Base-by-base conservation (phyloP, 2,888 invertebrate genomes). In the Antitype chi region DNA sequence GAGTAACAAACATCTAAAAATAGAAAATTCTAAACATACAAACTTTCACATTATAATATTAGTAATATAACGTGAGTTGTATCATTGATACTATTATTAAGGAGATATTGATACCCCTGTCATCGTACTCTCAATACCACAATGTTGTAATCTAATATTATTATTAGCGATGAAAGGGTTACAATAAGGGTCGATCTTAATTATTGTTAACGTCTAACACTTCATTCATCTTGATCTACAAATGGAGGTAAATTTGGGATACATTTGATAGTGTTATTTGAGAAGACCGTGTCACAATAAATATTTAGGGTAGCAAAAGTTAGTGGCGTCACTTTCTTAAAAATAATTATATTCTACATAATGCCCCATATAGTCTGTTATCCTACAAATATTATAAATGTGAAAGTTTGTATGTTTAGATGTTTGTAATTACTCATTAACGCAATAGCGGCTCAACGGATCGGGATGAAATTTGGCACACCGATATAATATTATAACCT, bases 81-180 rank as follows among this genome's bases (percentile, higher is more conserved):
- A 66, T 17, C 28, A n/a, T 53, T n/a, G 20, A 70, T 52, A 11
- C 25, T 32, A 66, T n/a, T 66, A 84, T 53, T 43, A 66, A 9
- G 25, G 28, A 23, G 20, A 32, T 49, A 81, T 85, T 60, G 59
- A 70, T 81, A 59, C 47, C 28, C 17, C n/a, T 53, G 55, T 62
- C 60, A 69, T 70, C n/a, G 47, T 69, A 52, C 66, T 64, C 63
- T n/a, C 43, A 60, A 68, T 47, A 53, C 25, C 60, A 47, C 23
- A 75, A 68, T 53, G 23, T 62, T 75, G 83, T 82, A 78, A 77
- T 67, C 32, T 76, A 67, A 85, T 82, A 77, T 76, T 67, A 69
- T 82, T 52, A 82, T 59, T 57, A 38, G 38, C 63, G 68, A 52
- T 83, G 63, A 86, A 68, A 76, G 83, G 72, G 70, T 68, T 62